Conservation (phyloP, 2,888 invertebrate species). For the Harpagoxenus sublaevis region DNA sequence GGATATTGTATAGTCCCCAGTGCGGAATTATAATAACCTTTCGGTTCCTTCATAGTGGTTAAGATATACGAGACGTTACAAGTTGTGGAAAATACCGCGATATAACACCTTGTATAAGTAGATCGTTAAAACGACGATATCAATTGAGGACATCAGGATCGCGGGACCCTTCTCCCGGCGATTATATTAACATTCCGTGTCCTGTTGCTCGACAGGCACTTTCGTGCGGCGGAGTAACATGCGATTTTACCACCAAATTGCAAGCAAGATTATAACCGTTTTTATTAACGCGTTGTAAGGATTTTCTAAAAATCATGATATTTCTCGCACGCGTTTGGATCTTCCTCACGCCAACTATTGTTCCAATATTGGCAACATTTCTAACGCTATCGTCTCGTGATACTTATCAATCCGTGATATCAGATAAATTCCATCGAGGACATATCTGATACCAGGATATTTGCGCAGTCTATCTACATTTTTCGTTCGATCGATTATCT, state of each 20-base stretch:
- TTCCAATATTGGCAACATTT: not conserved
- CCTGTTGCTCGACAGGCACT: slow-evolving; percentile 65
- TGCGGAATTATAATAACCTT: slow-evolving; percentile 37
- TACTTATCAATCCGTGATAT: slow-evolving; percentile 10
- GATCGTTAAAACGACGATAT: slow-evolving; percentile 80
- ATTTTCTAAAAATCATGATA: slow-evolving; percentile 41
- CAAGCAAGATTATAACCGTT: slow-evolving; percentile 75
- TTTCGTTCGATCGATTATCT: slow-evolving; percentile 55
- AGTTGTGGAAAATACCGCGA: slow-evolving; percentile 59
- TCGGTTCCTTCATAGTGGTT: slow-evolving; percentile 2
- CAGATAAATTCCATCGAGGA: slow-evolving; percentile 41
- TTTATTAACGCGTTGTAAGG: slow-evolving; percentile 75
- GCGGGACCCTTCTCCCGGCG: slow-evolving; percentile 78
- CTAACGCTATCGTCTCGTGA: slow-evolving; percentile 39
- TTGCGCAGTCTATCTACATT: slow-evolving; percentile 60
- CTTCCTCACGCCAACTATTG: not conserved
- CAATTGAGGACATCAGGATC: slow-evolving; percentile 80
- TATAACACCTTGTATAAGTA: slow-evolving; percentile 69
- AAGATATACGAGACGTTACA: slow-evolving; percentile 44
- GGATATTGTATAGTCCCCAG: slow-evolving; percentile 41
- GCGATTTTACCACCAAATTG: slow-evolving; percentile 80
- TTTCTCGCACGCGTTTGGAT: slow-evolving; percentile 29
- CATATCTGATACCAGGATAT: slow-evolving; percentile 46
- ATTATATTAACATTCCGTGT: slow-evolving; percentile 81
- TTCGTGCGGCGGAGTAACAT: slow-evolving; percentile 73